phyloP scores from a whole-genome alignment of 1,140 invertebrate species.

The Bombus balteatus region DNA sequence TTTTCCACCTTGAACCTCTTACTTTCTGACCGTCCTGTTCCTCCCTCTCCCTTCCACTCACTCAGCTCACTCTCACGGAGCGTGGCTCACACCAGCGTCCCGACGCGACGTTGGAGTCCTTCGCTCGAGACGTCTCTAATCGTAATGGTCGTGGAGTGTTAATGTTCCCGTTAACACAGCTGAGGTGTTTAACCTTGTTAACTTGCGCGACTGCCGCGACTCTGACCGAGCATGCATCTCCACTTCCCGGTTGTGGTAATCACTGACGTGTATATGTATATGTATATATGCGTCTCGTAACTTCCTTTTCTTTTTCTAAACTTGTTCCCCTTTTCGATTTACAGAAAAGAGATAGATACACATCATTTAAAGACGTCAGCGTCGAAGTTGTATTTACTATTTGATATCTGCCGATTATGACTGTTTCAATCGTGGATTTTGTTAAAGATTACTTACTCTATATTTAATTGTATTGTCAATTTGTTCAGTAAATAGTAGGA shows the following conservation, averaged over 20 bases:
- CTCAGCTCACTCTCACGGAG: conserved; percentile 8
- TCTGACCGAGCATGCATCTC: conserved; percentile 64
- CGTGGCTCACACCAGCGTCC: conserved; percentile 4
- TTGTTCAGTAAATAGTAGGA: no score
- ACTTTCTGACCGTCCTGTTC: conserved; percentile 49
- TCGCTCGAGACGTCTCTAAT: conserved; percentile 80
- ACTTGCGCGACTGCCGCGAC: conserved; percentile 71
- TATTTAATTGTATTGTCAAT: no score
- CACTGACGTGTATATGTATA: background rate
- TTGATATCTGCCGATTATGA: no score
- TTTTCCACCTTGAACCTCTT: conserved; percentile 63
- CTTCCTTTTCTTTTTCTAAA: no score
- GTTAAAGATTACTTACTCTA: no score
- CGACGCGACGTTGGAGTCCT: conserved; percentile 51
- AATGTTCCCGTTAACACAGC: conserved; percentile 82
- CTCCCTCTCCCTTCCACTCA: background rate
- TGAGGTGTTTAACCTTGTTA: conserved; percentile 84
- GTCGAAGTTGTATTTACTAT: no score
- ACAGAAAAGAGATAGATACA: no score
- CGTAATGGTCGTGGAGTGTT: conserved; percentile 82
- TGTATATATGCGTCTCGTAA: background rate
- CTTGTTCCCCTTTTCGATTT: background rate
- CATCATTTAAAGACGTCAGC: no score
- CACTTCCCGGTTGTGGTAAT: conserved; percentile 51
- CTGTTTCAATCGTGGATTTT: no score